Conservation (phyloP, 2,888 invertebrate species). For the Blastobasis lacticolella region DNA sequence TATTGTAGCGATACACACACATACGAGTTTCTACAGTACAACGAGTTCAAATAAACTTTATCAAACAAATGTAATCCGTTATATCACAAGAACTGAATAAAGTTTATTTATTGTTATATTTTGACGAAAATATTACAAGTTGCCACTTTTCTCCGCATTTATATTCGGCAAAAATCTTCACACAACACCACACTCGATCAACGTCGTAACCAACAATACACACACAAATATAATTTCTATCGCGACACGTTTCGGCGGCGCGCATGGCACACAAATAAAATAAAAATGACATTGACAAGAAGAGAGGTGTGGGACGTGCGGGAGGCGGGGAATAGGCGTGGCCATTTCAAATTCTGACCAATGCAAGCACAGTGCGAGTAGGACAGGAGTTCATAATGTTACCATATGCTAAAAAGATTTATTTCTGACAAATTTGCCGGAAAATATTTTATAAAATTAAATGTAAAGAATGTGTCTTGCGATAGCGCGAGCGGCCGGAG, state of each 20-base stretch:
- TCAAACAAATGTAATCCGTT: no score
- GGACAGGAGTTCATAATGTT: no score
- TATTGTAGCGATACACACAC: conserved; percentile 34
- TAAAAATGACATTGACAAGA: background rate
- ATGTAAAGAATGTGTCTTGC: no score
- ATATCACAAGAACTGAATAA: background rate
- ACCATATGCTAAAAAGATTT: no score
- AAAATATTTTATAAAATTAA: no score
- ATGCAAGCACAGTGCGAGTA: no score
- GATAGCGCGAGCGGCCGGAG: no score
- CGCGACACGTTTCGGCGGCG: background rate
- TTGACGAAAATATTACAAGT: conserved; percentile 14
- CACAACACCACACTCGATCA: conserved; percentile 25
- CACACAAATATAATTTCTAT: conserved; percentile 19
- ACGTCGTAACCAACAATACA: conserved; percentile 31
- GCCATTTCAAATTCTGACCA: no score
- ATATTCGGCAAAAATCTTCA: conserved; percentile 30
- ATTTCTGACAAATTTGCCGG: no score
- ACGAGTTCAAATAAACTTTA: conserved; percentile 9
- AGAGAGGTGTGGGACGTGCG: background rate
- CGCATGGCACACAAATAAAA: background rate
- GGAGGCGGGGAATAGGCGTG: background rate
- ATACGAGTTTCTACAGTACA: conserved; percentile 18
- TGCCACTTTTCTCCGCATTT: conserved; percentile 17
- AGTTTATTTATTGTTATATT: conserved; percentile 2